Percentiles rank a stretch among this genome's conserved stretches.
Conservation (phyloP, 2,113 vertebrate genomes). For the Pycnonotus jocosus region DNA sequence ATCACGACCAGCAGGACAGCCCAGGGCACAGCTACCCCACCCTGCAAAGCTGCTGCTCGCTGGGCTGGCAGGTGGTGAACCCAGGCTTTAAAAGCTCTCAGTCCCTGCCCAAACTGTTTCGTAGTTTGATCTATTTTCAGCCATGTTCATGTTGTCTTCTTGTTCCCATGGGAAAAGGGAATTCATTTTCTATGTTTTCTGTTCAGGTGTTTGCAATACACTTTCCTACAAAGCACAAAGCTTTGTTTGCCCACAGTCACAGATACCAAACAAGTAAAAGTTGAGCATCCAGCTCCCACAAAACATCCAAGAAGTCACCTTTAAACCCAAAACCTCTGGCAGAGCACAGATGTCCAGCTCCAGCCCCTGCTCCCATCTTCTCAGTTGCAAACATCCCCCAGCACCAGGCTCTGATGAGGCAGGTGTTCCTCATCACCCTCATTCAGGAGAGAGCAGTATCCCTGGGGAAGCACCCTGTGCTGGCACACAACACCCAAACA, state of each 20-base stretch:
- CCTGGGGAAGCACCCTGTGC: neutral
- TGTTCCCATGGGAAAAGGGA: neutral
- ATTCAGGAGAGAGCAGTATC: neutral
- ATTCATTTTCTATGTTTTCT: neutral
- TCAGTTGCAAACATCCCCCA: neutral
- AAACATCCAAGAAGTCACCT: neutral
- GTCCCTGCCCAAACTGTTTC: neutral
- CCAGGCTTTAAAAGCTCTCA: neutral
- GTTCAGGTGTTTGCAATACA: neutral
- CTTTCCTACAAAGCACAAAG: neutral
- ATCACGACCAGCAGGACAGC: accelerated
- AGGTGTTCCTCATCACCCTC: neutral
- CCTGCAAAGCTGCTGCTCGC: neutral
- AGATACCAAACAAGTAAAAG: neutral
- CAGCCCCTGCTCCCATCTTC: neutral
- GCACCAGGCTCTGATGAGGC: neutral
- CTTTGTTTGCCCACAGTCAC: neutral
- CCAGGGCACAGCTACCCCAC: neutral
- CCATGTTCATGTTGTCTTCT: neutral
- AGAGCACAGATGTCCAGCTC: neutral
- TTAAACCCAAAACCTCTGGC: neutral
- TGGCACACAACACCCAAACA: accelerated
- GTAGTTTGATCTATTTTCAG: neutral
- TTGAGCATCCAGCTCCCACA: neutral
- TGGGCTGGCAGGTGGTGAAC: neutral